Conservation (phyloP, 92 coral and sea anemone species). For the Plumapathes pennacea region DNA sequence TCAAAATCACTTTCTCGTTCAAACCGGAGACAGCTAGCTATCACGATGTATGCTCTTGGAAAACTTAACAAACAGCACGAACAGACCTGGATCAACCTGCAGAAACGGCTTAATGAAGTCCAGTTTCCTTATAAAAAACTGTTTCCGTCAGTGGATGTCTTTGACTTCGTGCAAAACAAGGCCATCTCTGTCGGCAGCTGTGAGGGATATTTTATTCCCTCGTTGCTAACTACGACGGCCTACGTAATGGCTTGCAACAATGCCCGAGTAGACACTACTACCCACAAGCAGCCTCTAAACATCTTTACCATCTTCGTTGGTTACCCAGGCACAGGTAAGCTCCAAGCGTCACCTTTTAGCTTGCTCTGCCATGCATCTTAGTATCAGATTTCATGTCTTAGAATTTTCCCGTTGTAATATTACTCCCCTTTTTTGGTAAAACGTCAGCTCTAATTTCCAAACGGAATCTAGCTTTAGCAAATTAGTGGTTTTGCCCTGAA, state of each 20-base stretch:
- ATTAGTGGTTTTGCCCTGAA: too few relatives aligned
- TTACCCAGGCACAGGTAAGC: constrained; percentile 59
- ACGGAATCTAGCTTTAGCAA: too few relatives aligned
- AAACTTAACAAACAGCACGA: constrained; percentile 46
- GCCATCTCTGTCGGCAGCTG: constrained; percentile 39
- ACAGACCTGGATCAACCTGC: constrained; percentile 51
- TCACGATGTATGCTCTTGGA: constrained; percentile 30
- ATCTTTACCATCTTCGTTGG: constrained; percentile 43
- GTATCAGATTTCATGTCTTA: too few relatives aligned
- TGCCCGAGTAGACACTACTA: constrained; percentile 26
- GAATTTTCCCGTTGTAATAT: too few relatives aligned
- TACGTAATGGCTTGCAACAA: constrained; percentile 30
- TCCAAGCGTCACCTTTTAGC: constrained; percentile 10
- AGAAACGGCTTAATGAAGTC: constrained; percentile 29
- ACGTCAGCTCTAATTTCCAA: too few relatives aligned
- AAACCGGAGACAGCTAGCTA: neutral
- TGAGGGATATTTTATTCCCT: constrained; percentile 57
- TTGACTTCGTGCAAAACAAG: constrained; percentile 11
- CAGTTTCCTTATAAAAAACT: constrained; percentile 24
- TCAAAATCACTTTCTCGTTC: neutral
- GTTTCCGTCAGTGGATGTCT: constrained; percentile 14
- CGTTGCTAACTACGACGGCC: constrained; percentile 41
- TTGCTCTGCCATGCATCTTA: too few relatives aligned
- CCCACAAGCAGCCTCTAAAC: constrained; percentile 38
- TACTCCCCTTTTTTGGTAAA: too few relatives aligned